Percentiles rank a stretch among this genome's conserved stretches.
phyloP scores from a whole-genome alignment of 2,888 invertebrate genomes.

The Atrina japonica region DNA sequence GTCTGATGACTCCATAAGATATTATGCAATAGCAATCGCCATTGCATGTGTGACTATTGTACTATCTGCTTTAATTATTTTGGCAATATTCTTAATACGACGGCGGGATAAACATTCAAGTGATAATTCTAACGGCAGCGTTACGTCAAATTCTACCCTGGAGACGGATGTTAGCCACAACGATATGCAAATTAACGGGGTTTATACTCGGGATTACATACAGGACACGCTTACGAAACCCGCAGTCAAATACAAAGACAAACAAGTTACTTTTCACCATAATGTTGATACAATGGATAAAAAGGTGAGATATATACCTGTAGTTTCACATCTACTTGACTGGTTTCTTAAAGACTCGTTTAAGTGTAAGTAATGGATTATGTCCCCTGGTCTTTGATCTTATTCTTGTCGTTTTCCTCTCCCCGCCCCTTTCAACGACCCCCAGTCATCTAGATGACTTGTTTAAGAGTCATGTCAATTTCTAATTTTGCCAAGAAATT shows the following conservation, averaged over 20 bases:
- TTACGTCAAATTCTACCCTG: constrained; percentile 39
- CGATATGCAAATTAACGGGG: constrained; percentile 37
- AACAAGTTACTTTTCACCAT: constrained; percentile 25
- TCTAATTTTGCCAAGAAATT: too few species aligned
- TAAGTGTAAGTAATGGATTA: too few species aligned
- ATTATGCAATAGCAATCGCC: constrained; percentile 44
- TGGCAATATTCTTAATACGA: constrained; percentile 41
- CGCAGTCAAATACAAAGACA: background rate
- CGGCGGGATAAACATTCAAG: constrained; percentile 34
- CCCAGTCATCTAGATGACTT: too few species aligned
- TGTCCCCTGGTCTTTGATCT: too few species aligned
- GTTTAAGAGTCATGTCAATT: too few species aligned
- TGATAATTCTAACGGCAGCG: constrained; percentile 37
- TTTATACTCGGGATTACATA: constrained; percentile 23
- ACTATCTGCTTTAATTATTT: constrained; percentile 40
- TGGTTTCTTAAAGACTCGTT: too few species aligned
- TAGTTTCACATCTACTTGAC: too few species aligned
- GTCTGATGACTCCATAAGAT: constrained; percentile 35
- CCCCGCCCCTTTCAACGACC: too few species aligned
- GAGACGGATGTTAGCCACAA: constrained; percentile 38
- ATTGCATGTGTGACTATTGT: constrained; percentile 43
- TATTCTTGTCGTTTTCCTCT: too few species aligned
- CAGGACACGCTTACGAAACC: constrained; percentile 23
- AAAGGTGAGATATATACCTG: too few species aligned
- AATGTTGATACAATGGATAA: too few species aligned